Base-by-base conservation (phyloP, 2,113 vertebrate species). In the Coregonus clupeaformis region DNA sequence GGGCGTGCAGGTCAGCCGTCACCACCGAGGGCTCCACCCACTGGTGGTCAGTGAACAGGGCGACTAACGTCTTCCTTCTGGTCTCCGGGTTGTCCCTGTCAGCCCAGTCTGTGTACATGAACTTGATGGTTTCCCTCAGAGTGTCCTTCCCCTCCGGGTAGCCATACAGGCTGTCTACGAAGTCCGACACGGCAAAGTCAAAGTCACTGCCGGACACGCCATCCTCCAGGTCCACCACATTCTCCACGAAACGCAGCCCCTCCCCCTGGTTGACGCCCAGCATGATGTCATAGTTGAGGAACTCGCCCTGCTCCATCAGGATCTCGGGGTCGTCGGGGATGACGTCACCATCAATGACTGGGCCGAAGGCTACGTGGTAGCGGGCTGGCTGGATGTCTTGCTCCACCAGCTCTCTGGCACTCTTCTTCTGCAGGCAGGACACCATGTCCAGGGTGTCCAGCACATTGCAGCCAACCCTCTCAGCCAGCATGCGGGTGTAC, bases 31-130 rank as follows among this genome's bases (percentile, higher is more conserved):
- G 98, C 84, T 98, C 98, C 67, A 99, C 98, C 98, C 98, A 99
- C 85, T 99, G 98, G 89, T 99, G 98, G 85, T 99, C 98, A 0
- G 98, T 99, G 89, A 99, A 99, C 70, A 99, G 95, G 12, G 98
- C 98, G 88, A 99, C 96, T 74, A 99, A 90, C 0, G 98, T 99
- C 90, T 99, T 99, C 75, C 97, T 95, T 16, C 98, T 95, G 1
- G 97, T 99, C 85, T 99, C 98, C 0, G 97, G 96, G 90, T 99
- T 99, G 91, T 99, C 97, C 36, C 97, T 94, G 88, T 99, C 98
- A 0, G 98, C 98, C 98, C 98, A 99, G 91, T 99, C 98, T 0
- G 98, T 99, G 92, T 99, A 99, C 98, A 99, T 99, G 89, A 99
- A 99, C 87, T 99, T 98, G 87, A 99, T 99, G 72, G 98, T 99